Conservation (phyloP, 2,888 invertebrate species). For the Acleris sparsana region DNA sequence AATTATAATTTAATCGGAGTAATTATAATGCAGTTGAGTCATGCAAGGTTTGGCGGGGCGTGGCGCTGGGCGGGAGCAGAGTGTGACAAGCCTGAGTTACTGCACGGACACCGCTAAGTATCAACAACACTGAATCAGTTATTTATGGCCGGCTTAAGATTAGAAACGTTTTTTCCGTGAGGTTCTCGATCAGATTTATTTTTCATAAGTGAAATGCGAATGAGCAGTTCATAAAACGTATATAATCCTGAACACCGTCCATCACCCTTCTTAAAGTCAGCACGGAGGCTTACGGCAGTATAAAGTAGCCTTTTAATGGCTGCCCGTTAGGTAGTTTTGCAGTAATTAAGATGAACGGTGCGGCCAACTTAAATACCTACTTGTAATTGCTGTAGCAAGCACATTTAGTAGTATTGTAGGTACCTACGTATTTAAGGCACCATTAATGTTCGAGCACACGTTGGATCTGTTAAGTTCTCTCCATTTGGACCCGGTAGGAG, state of each 20-base stretch:
- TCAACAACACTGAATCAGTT: not conserved
- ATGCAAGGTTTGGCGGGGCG: constrained; percentile 25
- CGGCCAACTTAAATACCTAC: constrained; percentile 22
- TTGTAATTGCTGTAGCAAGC: constrained; percentile 11
- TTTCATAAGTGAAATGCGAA: constrained; percentile 25
- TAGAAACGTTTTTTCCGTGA: constrained; percentile 22
- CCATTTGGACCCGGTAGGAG: too few species aligned
- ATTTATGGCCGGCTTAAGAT: constrained; percentile 19
- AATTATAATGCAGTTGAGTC: constrained; percentile 35
- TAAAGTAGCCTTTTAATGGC: constrained; percentile 32
- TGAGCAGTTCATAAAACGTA: not conserved
- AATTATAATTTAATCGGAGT: constrained; percentile 8
- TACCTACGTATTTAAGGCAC: not conserved
- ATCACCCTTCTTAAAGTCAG: not conserved
- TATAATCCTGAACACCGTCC: not conserved
- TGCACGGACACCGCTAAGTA: constrained; percentile 4
- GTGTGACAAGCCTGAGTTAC: constrained; percentile 23
- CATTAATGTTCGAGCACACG: too few species aligned
- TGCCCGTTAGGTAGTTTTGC: constrained; percentile 34
- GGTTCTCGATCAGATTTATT: constrained; percentile 19
- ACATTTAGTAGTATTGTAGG: constrained; percentile 9
- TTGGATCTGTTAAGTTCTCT: too few species aligned
- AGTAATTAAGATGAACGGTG: constrained; percentile 32
- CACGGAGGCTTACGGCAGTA: constrained; percentile 14
- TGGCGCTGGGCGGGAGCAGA: constrained; percentile 21